Evolutionary conservation across 2,113 vertebrate species (phyloP), one percentile per base, ranked within the genome.

Genomic region (Enhydra lutris): DNA sequence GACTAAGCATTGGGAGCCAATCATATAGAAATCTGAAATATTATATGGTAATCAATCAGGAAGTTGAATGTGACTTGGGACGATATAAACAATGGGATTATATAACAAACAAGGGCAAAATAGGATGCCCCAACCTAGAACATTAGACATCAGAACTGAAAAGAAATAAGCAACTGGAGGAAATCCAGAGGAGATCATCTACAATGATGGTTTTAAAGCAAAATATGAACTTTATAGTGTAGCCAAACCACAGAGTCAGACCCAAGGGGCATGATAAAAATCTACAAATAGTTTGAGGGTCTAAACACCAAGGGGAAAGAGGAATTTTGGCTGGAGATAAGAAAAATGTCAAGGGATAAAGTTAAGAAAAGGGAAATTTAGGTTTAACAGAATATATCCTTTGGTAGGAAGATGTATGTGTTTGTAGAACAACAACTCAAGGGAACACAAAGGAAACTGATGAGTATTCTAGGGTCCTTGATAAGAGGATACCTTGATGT

Each of bases 241-340:
- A 93, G 97, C 98, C 98, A 98, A 98, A 96, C 97, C 98, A 98
- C 95, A 95, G 55, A 97, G 92, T 93, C 92, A 97, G 96, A 97
- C 97, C 89, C 89, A 96, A 97, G 95, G 74, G 95, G 80, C 61
- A 95, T 80, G 98, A 98, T 97, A 96, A 82, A 93, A 97, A 98
- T 98, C 97, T 93, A 90, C 95, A 98, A 81, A 98, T 96, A 97
- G 82, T 91, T 98, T 11, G 23, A 90, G 91, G 97, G 89, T 94
- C 96, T 98, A 95, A 97, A 97, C 94, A 97, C 92, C 74, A 89
- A 95, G 95, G 80, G 97, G 83, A 97, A 97, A 97, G 92, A 97
- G 87, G 95, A 98, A 97, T 97, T 93, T 97, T 97, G 97, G 97
- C 97, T 95, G 71, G 73, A 97, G 89, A 97, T 95, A 89, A 92